Base-by-base conservation (phyloP, 2,797 vertebrate genomes). In the Falco naumanni region DNA sequence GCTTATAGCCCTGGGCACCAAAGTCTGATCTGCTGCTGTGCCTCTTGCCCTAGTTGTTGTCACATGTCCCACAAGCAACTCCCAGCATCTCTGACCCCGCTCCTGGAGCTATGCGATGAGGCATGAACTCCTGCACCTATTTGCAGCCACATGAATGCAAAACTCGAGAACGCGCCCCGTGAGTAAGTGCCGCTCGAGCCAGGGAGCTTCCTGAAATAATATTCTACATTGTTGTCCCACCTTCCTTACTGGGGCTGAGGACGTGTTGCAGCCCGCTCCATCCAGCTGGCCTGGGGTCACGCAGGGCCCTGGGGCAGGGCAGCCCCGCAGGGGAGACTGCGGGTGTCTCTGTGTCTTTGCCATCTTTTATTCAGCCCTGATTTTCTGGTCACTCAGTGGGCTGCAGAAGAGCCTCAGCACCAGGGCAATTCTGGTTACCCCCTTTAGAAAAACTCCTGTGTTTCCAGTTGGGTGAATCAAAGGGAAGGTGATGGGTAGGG, bases 141-240 rank as follows among this genome's bases (percentile, higher is more conserved):
- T 95, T 95, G 94, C 84, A 93, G 92, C 89, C 87, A 41, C 89
- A 92, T 77, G 92, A 97, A 96, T 89, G 93, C 74, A 84, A 89
- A 96, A 41, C 92, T 84, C 6, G 81, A 54, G 92, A 82, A 92
- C 1, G 5, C 3, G 0, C 92, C 90, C 86, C 74, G 43, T 39
- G 47, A 82, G 29, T 70, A 77, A 89, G 89, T 1, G 56, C 82
- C 7, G 10, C 71, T 64, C 0, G 2, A 69, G 83, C 74, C 92
- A 39, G 56, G 34, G 65, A 93, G 74, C 83, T 82, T 84, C 95
- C 92, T 70, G 70, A 93, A 96, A 95, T 97, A 92, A 50, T 60
- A 2, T 26, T 14, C 63, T 16, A 54, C 80, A 84, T 89, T 93
- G 64, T 88, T 94, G 86, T 90, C 80, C 93, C 88, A 96, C 95